A percentile compares a stretch with the other conserved stretches of the same genome.
Evolutionary conservation across 2,797 vertebrate genomes (phyloP).

Genomic region (Liasis olivaceus): DNA sequence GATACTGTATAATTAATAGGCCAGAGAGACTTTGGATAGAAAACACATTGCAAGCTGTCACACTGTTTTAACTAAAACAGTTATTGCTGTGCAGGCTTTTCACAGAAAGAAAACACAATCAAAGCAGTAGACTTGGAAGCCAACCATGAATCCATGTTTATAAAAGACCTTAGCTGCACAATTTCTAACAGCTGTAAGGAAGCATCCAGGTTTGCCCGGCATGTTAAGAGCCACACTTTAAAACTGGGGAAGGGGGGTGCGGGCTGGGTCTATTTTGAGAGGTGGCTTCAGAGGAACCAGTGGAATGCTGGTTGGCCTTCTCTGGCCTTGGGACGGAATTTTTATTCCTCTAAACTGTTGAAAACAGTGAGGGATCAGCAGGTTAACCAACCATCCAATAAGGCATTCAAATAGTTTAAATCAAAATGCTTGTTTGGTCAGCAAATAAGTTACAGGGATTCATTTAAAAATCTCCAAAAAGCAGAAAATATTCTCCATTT

Average conservation of each 20-base stretch:
- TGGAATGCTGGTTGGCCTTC: neutral
- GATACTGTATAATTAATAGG: constrained; percentile 56
- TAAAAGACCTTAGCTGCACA: constrained; percentile 59
- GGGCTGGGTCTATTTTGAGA: neutral
- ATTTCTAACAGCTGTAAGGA: constrained; percentile 15
- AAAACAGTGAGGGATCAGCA: too few relatives aligned
- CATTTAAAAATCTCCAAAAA: too few relatives aligned
- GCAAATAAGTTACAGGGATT: too few relatives aligned
- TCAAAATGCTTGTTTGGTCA: too few relatives aligned
- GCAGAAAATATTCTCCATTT: too few relatives aligned
- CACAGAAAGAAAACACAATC: constrained; percentile 45
- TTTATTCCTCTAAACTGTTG: neutral
- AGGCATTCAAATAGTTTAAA: too few relatives aligned
- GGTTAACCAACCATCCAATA: too few relatives aligned
- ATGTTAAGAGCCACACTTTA: neutral
- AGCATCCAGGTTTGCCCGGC: neutral
- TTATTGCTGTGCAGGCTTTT: constrained; percentile 55
- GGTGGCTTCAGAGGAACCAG: neutral
- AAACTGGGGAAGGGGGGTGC: neutral
- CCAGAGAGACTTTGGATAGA: constrained; percentile 44
- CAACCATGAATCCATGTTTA: constrained; percentile 56
- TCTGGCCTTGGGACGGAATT: neutral
- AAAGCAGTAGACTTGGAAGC: constrained; percentile 62
- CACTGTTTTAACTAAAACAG: constrained; percentile 62
- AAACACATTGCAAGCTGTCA: constrained; percentile 45